Percentiles rank a stretch among this genome's conserved stretches.
Evolutionary conservation across 2,888 invertebrate species (phyloP).

Genomic region (Dinocampus coccinellae): DNA sequence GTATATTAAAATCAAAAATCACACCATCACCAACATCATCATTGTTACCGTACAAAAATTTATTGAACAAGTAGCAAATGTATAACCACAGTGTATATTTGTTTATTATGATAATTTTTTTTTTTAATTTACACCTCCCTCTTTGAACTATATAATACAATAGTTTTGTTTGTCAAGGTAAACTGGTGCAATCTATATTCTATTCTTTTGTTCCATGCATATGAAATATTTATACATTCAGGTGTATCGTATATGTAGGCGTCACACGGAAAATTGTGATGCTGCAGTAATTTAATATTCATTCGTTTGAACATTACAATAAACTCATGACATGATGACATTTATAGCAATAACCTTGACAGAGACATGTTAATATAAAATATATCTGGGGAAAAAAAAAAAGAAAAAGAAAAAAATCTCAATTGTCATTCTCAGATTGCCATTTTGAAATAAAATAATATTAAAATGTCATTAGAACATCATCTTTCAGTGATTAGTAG

Average conservation of each 20-base stretch:
- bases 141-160: background rate
- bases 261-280: background rate
- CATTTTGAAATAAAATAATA: too few relatives aligned
- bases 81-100: too few relatives aligned
- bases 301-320: background rate
- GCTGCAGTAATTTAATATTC: constrained; percentile 7
- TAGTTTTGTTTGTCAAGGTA: background rate
- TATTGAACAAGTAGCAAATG: too few relatives aligned
- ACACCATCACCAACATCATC: too few relatives aligned
- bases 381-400: too few relatives aligned
- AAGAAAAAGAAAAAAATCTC: background rate
- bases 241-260: background rate
- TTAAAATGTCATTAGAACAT: background rate
- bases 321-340: background rate
- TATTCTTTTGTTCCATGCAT: background rate
- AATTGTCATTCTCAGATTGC: too few relatives aligned
- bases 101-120: background rate
- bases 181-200: background rate
- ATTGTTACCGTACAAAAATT: too few relatives aligned
- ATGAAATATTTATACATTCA: background rate
- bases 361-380: background rate
- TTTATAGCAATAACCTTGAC: background rate
- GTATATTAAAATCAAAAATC: background rate
- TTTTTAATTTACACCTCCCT: background rate
- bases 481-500: background rate